Percentiles rank a stretch among this genome's conserved stretches.
These are phyloP conservation scores for Syrphus vitripennis DNA, from an alignment of 2,888 invertebrate species.

Conservation along the genomic window DNA sequence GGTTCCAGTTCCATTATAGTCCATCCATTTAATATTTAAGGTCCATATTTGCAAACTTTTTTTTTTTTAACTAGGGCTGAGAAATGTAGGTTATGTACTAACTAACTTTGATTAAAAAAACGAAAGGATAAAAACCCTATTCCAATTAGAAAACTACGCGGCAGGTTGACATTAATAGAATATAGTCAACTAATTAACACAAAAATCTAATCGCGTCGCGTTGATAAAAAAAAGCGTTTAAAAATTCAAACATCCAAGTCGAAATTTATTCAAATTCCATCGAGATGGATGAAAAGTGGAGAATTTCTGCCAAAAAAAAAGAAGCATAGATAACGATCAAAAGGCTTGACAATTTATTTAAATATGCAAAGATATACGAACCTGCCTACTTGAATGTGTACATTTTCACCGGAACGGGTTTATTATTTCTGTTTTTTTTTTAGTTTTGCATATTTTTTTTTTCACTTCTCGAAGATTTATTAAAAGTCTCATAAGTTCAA, in stretches of 20 bases:
- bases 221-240: not conserved
- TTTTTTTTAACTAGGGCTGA: no score
- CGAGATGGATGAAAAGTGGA: not conserved
- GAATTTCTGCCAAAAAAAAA: conserved; percentile 9
- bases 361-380: not conserved
- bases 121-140: not conserved
- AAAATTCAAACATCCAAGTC: not conserved
- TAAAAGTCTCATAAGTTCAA: conserved; percentile 37
- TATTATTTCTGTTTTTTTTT: not conserved
- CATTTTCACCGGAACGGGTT: conserved; percentile 54
- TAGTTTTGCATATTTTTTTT: conserved; percentile 38
- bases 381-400: conserved; percentile 13
- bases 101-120: no score
- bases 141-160: not conserved
- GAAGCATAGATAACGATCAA: not conserved
- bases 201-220: not conserved
- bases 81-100: no score
- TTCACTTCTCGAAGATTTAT: not conserved
- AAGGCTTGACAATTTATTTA: not conserved
- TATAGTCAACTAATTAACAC: conserved; percentile 5
- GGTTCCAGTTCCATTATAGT: no score
- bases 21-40: no score
- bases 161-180: conserved; percentile 22
- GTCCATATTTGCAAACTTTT: no score
- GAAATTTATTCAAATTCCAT: conserved; percentile 20